A percentile compares a stretch with the other conserved stretches of the same genome.
These are phyloP conservation scores for Hofmannophila pseudospretella DNA, from an alignment of 2,888 invertebrate species.

Conservation along the genomic window DNA sequence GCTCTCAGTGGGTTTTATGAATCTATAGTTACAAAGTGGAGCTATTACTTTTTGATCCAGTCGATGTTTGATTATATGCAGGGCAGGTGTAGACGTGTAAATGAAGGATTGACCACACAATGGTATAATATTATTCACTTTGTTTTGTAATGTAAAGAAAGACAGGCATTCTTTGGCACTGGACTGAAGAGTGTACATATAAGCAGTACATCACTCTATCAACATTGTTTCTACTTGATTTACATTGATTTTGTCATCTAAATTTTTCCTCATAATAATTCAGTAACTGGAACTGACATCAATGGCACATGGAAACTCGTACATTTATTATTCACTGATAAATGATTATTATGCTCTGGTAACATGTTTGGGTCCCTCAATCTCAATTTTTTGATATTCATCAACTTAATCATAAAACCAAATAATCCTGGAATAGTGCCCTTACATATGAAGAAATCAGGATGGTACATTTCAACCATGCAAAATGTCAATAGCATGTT, in stretches of 20 bases:
- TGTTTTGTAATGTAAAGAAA: slow-evolving; percentile 1
- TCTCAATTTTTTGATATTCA: neutral
- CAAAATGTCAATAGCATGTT: neutral
- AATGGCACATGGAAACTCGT: neutral
- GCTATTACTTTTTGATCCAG: neutral
- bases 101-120: slow-evolving; percentile 10
- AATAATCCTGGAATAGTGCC: neutral
- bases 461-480: neutral
- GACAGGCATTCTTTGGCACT: slow-evolving; percentile 3
- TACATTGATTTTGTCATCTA: neutral
- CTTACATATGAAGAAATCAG: neutral
- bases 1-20: slow-evolving; percentile 3
- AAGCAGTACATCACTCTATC: neutral
- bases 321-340: neutral
- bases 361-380: neutral
- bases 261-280: slow-evolving; percentile 1
- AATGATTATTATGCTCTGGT: neutral
- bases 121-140: slow-evolving; percentile 6
- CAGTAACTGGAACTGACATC: neutral
- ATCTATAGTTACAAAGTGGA: neutral
- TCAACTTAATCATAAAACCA: neutral
- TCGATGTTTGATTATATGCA: slow-evolving; percentile 2
- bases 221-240: neutral
- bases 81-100: neutral
- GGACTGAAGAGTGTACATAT: neutral